A percentile compares a stretch with the other conserved stretches of the same genome.
Evolutionary conservation across 1,140 invertebrate genomes (phyloP).

Genomic region (Apis cerana): DNA sequence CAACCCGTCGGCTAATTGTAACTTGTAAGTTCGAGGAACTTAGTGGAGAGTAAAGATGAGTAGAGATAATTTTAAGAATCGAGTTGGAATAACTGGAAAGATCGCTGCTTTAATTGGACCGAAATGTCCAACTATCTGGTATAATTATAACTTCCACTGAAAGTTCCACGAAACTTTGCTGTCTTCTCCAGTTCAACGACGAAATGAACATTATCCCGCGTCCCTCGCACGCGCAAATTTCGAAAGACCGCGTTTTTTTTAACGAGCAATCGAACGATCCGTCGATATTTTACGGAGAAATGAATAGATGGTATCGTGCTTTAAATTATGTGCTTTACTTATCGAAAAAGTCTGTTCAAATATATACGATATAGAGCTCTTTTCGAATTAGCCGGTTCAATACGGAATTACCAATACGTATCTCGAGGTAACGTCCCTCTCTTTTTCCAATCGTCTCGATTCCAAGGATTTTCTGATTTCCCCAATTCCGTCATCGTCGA

Average conservation of each 20-base stretch:
- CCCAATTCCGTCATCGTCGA: constrained; percentile 22
- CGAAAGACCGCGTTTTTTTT: background rate
- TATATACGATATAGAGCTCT: background rate
- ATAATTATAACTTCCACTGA: constrained; percentile 7
- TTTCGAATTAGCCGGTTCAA: background rate
- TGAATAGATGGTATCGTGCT: too few relatives aligned
- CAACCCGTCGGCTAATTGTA: background rate
- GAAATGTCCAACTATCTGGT: constrained; percentile 19
- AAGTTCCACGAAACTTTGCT: background rate
- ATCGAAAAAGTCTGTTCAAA: background rate
- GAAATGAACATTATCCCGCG: constrained; percentile 3
- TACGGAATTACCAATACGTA: background rate
- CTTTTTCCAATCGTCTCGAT: constrained; percentile 19
- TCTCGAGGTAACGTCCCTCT: background rate
- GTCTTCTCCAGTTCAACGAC: background rate
- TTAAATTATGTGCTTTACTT: too few relatives aligned
- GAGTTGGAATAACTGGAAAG: constrained; percentile 1
- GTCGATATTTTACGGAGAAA: too few relatives aligned
- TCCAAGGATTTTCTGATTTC: constrained; percentile 25
- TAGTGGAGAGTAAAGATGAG: background rate
- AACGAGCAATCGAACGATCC: background rate
- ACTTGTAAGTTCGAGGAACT: background rate
- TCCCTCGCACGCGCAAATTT: background rate
- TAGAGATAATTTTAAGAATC: constrained; percentile 26
- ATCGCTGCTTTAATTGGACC: constrained; percentile 11